Percentiles rank a stretch among this genome's conserved stretches.
These are phyloP conservation scores for Eugnorisma glareosa DNA, from an alignment of 2,888 invertebrate species.

Conservation along the genomic window DNA sequence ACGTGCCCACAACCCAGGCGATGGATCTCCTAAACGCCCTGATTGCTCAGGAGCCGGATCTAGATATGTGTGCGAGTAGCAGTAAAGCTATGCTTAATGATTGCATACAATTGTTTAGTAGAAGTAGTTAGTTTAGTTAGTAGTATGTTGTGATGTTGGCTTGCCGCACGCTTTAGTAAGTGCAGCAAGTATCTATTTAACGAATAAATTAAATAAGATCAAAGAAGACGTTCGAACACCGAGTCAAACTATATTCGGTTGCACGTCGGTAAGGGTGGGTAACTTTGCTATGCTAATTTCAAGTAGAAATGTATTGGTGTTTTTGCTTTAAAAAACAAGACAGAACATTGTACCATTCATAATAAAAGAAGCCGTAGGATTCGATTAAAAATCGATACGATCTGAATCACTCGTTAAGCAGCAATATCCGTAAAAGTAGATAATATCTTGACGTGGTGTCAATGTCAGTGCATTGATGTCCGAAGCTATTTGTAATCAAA, in stretches of 20 bases:
- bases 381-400: not conserved
- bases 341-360: not conserved
- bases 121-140: no score
- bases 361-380: not conserved
- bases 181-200: no score
- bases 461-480: constrained; percentile 26
- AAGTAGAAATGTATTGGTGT: not conserved
- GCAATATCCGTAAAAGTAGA: not conserved
- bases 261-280: not conserved
- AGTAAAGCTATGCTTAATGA: no score
- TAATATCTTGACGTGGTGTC: constrained; percentile 15
- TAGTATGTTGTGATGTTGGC: no score
- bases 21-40: no score
- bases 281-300: not conserved
- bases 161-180: no score
- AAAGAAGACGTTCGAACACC: not conserved
- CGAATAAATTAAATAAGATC: no score
- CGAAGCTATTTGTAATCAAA: constrained; percentile 66
- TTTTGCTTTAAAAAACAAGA: not conserved
- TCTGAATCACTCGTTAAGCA: not conserved
- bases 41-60: no score
- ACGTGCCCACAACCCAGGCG: no score
- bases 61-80: no score
- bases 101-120: no score
- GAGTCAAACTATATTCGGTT: not conserved